A percentile compares a stretch with the other conserved stretches of the same genome.
Conservation (phyloP, 2,113 vertebrate genomes). For the Maylandia zebra region DNA sequence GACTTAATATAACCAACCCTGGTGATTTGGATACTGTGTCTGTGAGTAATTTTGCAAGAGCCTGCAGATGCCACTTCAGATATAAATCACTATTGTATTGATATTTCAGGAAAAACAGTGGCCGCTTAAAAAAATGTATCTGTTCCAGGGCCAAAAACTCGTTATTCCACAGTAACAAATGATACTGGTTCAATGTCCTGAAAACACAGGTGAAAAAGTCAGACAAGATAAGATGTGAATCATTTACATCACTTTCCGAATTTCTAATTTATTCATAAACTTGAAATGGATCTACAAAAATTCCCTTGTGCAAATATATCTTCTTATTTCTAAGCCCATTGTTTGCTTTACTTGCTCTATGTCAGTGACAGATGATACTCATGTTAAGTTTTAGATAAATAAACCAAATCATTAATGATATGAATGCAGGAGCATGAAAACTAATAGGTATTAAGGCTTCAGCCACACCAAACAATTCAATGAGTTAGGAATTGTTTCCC, state of each 20-base stretch:
- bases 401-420: not conserved
- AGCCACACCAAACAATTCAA: not conserved
- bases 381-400: not conserved
- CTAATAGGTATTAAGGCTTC: not conserved
- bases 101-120: not conserved
- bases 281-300: not conserved
- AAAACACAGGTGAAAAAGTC: not conserved
- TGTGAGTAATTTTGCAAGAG: slow-evolving; percentile 21
- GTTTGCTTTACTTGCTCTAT: not conserved
- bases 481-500: not conserved
- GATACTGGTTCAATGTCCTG: not conserved
- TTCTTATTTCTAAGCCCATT: not conserved
- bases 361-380: not conserved
- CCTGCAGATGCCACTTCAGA: slow-evolving; percentile 28
- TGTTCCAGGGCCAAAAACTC: not conserved
- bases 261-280: not conserved
- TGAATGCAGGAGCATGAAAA: not conserved
- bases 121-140: not conserved
- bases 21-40: slow-evolving; percentile 31
- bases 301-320: not conserved
- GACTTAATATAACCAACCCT: slow-evolving; percentile 53
- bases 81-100: not conserved
- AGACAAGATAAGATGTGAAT: not conserved
- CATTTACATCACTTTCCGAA: not conserved
- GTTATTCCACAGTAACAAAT: not conserved